Conservation (phyloP, 2,113 vertebrate genomes). For the human region GRCh38 chr7:13679001-13679500, state of each 20-base stretch:
- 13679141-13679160: background rate
- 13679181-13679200: background rate
- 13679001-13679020: background rate
- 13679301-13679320: background rate
- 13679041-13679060: background rate
- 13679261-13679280: background rate
- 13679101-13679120: background rate
- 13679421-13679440: background rate
- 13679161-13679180: background rate
- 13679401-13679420: no score
- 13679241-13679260: background rate
- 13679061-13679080: background rate
- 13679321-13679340: background rate
- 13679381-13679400: background rate
- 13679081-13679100: background rate
- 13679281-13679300: background rate
- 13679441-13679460: background rate
- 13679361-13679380: background rate
- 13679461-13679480: background rate
- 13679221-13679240: background rate
- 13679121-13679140: no score
- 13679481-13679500: background rate
- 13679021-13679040: background rate
- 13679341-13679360: background rate
- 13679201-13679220: background rate